Percentiles rank a stretch among this genome's conserved stretches.
phyloP scores from a whole-genome alignment of 2,113 vertebrate species.

The Ciconia maguari region DNA sequence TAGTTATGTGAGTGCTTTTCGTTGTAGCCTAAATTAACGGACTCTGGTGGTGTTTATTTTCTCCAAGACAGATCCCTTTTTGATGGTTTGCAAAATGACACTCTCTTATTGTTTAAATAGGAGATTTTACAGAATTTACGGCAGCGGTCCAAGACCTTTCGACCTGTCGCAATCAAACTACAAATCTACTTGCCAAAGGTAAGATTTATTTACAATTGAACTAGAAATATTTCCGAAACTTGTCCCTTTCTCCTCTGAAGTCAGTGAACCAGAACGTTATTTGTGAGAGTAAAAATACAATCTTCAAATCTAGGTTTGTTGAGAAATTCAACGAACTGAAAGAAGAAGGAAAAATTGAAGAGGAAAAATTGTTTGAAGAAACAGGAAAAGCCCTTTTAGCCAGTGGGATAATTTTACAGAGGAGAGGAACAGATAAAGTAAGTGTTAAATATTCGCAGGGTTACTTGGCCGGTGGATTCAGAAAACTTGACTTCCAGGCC shows the following conservation, averaged over 20 bases:
- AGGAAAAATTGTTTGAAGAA: conserved; percentile 82
- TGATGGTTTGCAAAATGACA: neutral
- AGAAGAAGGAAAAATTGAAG: conserved; percentile 72
- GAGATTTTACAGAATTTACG: conserved; percentile 85
- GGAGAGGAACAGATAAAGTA: conserved; percentile 71
- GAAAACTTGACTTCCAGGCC: neutral
- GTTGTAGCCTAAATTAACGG: rapidly evolving
- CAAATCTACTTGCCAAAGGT: conserved; percentile 88
- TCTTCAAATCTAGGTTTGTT: conserved; percentile 81
- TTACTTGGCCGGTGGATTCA: neutral
- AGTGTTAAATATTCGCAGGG: conserved; percentile 41
- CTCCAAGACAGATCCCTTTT: rapidly evolving
- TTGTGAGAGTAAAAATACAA: neutral
- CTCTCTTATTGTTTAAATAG: conserved; percentile 52
- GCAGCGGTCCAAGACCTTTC: conserved; percentile 74
- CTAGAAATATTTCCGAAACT: too few species aligned
- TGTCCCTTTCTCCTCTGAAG: rapidly evolving
- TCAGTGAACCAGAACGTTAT: rapidly evolving
- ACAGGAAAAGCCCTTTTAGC: conserved; percentile 84
- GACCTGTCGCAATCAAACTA: conserved; percentile 80
- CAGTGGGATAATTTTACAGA: conserved; percentile 81
- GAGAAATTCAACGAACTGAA: conserved; percentile 84
- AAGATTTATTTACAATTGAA: neutral
- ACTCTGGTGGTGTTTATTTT: rapidly evolving
- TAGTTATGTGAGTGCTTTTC: rapidly evolving